Evolutionary conservation across 37 sponge, comb jelly and placozoan species (phyloP).

Genomic region (Amphimedon queenslandica): DNA sequence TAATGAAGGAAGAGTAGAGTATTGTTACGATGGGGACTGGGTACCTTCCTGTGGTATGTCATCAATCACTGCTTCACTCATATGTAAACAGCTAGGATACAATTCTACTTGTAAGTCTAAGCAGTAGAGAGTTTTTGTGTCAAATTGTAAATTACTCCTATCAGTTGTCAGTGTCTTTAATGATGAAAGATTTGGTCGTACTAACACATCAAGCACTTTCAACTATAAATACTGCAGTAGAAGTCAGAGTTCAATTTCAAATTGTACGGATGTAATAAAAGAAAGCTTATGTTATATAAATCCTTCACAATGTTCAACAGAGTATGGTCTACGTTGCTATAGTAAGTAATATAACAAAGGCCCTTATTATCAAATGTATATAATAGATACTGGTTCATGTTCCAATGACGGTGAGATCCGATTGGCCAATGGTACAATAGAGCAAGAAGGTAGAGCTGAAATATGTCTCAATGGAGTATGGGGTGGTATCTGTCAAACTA

Average conservation of each 20-base stretch:
- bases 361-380: no score
- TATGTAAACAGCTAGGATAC: slow-evolving; percentile 7
- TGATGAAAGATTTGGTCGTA: slow-evolving; percentile 1
- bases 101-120: no score
- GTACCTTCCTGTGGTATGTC: not conserved
- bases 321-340: not conserved
- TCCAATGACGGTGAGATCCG: no score
- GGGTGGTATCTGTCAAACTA: no score
- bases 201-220: not conserved
- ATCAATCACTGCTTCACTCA: not conserved
- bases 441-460: no score
- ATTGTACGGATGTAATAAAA: not conserved
- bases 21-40: slow-evolving; percentile 3
- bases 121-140: not conserved
- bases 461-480: no score
- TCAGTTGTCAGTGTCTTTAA: not conserved
- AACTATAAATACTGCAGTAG: not conserved
- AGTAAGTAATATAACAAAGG: no score
- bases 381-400: no score
- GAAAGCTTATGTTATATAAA: not conserved
- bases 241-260: not conserved
- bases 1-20: slow-evolving; percentile 14
- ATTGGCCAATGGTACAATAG: no score
- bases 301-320: not conserved
- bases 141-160: not conserved